Base-by-base conservation (phyloP, 2,888 invertebrate genomes). In the Agonopterix alstromeriana region DNA sequence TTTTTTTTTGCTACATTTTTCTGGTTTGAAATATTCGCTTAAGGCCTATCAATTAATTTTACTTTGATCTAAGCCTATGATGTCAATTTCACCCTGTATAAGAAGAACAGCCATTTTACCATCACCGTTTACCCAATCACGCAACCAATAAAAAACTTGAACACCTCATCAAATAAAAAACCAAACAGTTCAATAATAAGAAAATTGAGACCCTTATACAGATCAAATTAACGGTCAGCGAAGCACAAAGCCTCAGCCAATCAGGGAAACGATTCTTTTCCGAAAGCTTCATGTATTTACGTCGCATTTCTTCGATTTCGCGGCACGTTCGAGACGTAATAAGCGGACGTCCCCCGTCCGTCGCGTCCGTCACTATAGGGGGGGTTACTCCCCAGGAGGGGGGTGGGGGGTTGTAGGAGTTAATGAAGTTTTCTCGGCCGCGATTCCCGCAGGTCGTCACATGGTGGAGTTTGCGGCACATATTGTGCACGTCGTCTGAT, bases 391-490 rank as follows among this genome's bases (percentile, higher is more conserved):
- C 57, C 51, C 57, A 53, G 43, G 49, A 52, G 58, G 55, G 54
- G 50, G 53, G 63, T 56, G 61, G 73, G 74, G 72, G 74, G 75
- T 75, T 76, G 81, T 74, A 72, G 76, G 82, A 83, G 86, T 88
- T 89, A 89, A 89, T 89, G 89, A 89, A 89, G 89, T 89, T 89
- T 89, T 85, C 87, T 84, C 83, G 73, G 75, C 67, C 77, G 77
- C 86, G 87, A 88, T 82, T 89, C 89, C 89, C 89, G 82, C 87
- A 81, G 89, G 89, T 88, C 88, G 86, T 85, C 86, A 87, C 83
- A 86, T 86, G 83, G 64, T 70, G 62, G 82, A 84, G 82, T 83
- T 84, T 79, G 81, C 78, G 70, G 71, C 82, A 85, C 87, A 86
- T 84, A 86, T 86, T 86, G 86, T 81, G 75, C 84, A 81, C 85